These are phyloP conservation scores for Origma solitaria DNA, from an alignment of 2,113 vertebrate genomes.

Conservation along the genomic window DNA sequence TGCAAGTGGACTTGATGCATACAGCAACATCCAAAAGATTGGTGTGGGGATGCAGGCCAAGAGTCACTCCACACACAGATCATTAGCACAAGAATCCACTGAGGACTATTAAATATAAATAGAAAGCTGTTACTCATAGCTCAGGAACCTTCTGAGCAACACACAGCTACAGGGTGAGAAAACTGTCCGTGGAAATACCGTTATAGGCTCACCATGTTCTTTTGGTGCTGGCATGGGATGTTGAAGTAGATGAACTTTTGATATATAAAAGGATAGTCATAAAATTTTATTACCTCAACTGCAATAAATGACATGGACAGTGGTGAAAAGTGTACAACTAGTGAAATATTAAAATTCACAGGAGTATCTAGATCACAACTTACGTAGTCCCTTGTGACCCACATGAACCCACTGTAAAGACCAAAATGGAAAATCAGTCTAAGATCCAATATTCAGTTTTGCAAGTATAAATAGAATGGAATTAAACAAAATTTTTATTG, in stretches of 20 bases:
- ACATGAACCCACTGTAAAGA: background rate
- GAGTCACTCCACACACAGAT: background rate
- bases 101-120: background rate
- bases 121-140: background rate
- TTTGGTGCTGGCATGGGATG: background rate
- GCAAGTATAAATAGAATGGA: background rate
- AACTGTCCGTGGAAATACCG: background rate
- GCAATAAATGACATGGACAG: background rate
- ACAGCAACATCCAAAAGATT: background rate
- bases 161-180: background rate
- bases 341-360: background rate
- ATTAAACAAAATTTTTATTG: background rate
- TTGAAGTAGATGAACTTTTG: background rate
- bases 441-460: background rate
- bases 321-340: background rate
- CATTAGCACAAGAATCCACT: background rate
- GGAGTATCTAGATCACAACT: background rate
- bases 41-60: background rate
- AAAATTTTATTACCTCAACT: background rate
- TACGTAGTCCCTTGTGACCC: background rate
- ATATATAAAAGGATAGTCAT: background rate
- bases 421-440: background rate
- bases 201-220: background rate
- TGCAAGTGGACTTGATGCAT: background rate
- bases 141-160: background rate